A percentile compares a stretch with the other conserved stretches of the same genome.
phyloP scores from a whole-genome alignment of 1,140 invertebrate species.

The Polyergus mexicanus region DNA sequence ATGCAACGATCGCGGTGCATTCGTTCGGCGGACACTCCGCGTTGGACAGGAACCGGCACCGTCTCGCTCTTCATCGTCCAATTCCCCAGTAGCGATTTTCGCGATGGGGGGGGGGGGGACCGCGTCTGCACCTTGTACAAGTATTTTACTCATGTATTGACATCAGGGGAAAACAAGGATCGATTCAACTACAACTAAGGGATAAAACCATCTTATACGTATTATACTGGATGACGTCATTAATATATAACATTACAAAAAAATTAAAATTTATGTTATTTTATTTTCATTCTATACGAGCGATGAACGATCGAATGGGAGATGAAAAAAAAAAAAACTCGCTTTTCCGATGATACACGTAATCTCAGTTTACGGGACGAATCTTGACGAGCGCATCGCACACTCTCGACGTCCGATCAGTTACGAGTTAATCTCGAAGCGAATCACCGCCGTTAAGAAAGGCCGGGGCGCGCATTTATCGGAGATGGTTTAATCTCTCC shows the following conservation, averaged over 20 bases:
- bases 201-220: not conserved
- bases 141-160: not conserved
- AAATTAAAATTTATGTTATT: not conserved
- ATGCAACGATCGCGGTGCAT: conserved; percentile 63
- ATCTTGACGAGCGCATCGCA: conserved; percentile 3
- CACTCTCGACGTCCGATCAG: conserved; percentile 34
- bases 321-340: not conserved
- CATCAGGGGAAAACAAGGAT: not conserved
- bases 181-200: not conserved
- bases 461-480: conserved; percentile 41
- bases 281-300: not conserved
- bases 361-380: not conserved
- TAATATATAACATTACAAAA: not conserved
- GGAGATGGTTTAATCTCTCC: conserved; percentile 42
- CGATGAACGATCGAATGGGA: not conserved
- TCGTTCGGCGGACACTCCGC: conserved; percentile 24
- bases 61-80: conserved; percentile 54
- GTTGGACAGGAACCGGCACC: not conserved
- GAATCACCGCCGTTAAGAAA: conserved; percentile 38
- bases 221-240: not conserved
- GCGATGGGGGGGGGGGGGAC: conserved; percentile 42
- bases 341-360: conserved; percentile 8
- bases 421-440: conserved; percentile 41
- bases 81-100: conserved; percentile 59
- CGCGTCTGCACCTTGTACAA: conserved; percentile 14